A percentile compares a stretch with the other conserved stretches of the same genome.
Evolutionary conservation across 2,113 vertebrate species (phyloP).

Genomic region (Malurus cyaneus): DNA sequence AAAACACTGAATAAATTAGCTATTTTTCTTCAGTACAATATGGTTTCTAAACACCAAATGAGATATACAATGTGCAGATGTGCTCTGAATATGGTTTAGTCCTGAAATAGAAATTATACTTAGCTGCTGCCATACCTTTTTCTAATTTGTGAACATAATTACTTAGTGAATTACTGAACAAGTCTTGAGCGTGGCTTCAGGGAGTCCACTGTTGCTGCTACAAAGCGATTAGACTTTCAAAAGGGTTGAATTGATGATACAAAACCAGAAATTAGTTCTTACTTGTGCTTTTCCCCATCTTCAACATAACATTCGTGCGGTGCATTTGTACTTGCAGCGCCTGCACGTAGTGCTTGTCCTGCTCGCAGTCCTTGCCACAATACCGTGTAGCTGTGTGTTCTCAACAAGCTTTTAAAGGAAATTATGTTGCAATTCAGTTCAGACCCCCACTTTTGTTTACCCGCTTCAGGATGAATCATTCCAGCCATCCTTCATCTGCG

Average conservation of each 20-base stretch:
- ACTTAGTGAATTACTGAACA: neutral
- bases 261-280: neutral
- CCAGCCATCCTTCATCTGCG: neutral
- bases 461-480: neutral
- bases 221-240: neutral
- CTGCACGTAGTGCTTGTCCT: accelerated
- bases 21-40: neutral
- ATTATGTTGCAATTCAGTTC: neutral
- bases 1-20: neutral
- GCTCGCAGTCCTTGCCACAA: neutral
- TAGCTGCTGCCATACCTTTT: neutral
- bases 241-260: neutral
- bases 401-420: neutral
- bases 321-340: neutral
- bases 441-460: neutral
- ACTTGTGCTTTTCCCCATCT: neutral
- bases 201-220: neutral
- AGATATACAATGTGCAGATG: neutral
- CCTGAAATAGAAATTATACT: neutral
- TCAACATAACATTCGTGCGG: neutral
- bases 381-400: neutral
- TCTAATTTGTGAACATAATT: neutral
- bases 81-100: neutral
- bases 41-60: neutral
- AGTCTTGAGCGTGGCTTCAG: neutral